These are phyloP conservation scores for Cossypha niveicapilla DNA, from an alignment of 2,797 vertebrate genomes.

Conservation along the genomic window DNA sequence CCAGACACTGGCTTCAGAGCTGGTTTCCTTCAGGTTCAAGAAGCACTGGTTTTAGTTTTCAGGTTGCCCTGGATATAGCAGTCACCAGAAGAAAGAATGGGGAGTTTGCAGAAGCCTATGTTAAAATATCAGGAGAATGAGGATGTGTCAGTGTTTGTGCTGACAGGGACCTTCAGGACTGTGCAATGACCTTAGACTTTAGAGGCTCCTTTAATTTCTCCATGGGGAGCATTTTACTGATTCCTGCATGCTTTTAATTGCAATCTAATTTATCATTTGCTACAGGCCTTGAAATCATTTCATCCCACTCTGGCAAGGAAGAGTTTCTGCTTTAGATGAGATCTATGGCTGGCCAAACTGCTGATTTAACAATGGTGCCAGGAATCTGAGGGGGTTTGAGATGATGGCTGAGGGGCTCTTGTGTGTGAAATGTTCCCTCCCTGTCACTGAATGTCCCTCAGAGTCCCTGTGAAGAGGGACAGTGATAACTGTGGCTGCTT, in stretches of 20 bases:
- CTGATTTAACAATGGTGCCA: neutral
- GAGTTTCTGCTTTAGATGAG: neutral
- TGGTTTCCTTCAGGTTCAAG: neutral
- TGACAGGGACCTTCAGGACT: neutral
- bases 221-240: neutral
- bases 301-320: neutral
- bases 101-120: neutral
- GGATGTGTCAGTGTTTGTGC: neutral
- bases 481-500: neutral
- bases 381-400: neutral
- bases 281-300: neutral
- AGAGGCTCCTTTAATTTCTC: neutral
- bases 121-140: neutral
- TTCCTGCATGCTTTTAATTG: conserved; percentile 23
- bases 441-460: neutral
- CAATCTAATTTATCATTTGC: conserved; percentile 13
- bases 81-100: neutral
- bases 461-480: neutral
- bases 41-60: neutral
- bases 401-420: neutral
- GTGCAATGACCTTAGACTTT: neutral
- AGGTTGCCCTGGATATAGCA: fast-evolving
- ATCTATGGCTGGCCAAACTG: neutral
- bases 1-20: fast-evolving
- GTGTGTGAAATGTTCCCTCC: no score